Evolutionary conservation across 2,797 vertebrate genomes (phyloP).

Genomic region (Halcyon chelicuti): DNA sequence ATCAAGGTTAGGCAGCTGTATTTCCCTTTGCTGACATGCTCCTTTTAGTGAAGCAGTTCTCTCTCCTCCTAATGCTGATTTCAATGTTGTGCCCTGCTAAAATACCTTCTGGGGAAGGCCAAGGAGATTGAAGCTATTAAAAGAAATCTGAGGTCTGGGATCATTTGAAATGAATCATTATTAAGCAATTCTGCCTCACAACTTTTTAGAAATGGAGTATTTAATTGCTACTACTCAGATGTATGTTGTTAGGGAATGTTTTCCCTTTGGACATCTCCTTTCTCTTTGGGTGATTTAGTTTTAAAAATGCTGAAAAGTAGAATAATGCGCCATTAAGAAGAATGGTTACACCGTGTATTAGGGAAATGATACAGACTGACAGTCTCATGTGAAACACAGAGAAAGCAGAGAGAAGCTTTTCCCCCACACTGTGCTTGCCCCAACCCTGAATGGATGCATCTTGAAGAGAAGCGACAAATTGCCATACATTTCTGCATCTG

Average conservation of each 20-base stretch:
- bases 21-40: not conserved
- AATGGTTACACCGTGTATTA: not conserved
- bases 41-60: not conserved
- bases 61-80: not conserved
- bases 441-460: not conserved
- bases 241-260: conserved; percentile 6
- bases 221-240: conserved; percentile 39
- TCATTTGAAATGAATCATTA: conserved; percentile 29
- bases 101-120: conserved; percentile 7
- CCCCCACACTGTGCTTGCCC: not conserved
- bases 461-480: not conserved
- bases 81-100: not conserved
- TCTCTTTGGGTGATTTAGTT: conserved; percentile 2
- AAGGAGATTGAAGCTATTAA: conserved; percentile 4
- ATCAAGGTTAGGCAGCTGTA: not conserved
- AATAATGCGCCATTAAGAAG: not conserved
- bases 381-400: not conserved
- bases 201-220: not conserved
- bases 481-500: not conserved
- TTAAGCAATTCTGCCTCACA: conserved; percentile 18
- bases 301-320: conserved; percentile 5
- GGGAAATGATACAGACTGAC: not conserved
- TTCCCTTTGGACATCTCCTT: conserved; percentile 6
- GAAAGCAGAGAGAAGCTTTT: not conserved
- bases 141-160: not conserved